Evolutionary conservation across 2,888 invertebrate genomes (phyloP).

Genomic region (Eupsilia transversa): DNA sequence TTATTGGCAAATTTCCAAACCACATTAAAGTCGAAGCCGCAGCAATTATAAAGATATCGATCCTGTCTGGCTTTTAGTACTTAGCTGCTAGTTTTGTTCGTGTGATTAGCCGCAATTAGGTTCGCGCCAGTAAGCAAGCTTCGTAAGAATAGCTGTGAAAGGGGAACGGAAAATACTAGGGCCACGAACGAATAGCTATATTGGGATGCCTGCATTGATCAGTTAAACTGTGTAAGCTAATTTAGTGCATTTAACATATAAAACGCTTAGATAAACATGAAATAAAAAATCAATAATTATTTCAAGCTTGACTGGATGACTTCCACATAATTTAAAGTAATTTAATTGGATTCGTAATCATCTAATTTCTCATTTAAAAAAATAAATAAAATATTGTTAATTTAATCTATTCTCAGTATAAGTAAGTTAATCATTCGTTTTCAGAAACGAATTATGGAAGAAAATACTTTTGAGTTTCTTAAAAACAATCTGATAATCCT

Average conservation of each 20-base stretch:
- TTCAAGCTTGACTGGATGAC: background rate
- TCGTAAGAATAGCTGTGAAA: constrained; percentile 58
- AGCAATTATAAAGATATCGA: constrained; percentile 59
- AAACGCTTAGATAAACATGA: too few relatives aligned
- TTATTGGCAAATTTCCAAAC: constrained; percentile 34
- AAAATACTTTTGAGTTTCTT: background rate
- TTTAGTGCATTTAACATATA: background rate
- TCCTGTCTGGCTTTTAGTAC: constrained; percentile 58
- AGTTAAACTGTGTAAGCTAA: background rate
- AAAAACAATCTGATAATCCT: background rate
- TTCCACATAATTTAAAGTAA: background rate
- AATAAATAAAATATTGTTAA: background rate
- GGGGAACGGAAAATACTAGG: constrained; percentile 48
- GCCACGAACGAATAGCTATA: constrained; percentile 16
- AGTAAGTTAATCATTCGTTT: background rate
- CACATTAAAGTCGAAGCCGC: constrained; percentile 34
- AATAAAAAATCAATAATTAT: background rate
- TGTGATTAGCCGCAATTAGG: constrained; percentile 63
- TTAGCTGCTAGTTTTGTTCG: constrained; percentile 60
- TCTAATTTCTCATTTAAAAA: too few relatives aligned
- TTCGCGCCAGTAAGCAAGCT: constrained; percentile 53
- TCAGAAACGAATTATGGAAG: background rate
- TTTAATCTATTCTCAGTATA: background rate
- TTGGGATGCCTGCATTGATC: background rate
- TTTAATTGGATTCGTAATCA: too few relatives aligned